Percentiles rank a stretch among this genome's conserved stretches.
Conservation (phyloP, 2,888 invertebrate species). For the Yponomeuta malinellus region DNA sequence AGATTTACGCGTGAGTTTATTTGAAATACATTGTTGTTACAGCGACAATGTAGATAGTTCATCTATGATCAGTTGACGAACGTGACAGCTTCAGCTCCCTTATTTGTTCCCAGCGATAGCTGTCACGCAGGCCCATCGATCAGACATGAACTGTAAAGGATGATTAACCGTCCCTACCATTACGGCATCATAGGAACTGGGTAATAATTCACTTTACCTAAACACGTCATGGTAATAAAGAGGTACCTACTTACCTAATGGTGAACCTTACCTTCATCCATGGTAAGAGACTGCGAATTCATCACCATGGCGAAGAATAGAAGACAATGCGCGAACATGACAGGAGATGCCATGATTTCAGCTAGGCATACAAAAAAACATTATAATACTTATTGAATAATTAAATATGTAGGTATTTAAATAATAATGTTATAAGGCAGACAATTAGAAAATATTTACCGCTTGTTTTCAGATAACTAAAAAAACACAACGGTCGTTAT, state of each 20-base stretch:
- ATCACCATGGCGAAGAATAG: slow-evolving; percentile 42
- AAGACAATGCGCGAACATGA: slow-evolving; percentile 45
- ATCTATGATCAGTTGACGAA: too few species aligned
- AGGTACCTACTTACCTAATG: background rate
- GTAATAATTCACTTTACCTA: too few species aligned
- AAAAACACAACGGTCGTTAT: slow-evolving; percentile 18
- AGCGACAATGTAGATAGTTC: too few species aligned
- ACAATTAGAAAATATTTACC: slow-evolving; percentile 26
- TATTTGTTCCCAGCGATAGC: too few species aligned
- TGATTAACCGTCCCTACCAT: too few species aligned
- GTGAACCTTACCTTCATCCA: slow-evolving; percentile 65
- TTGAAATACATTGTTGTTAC: too few species aligned
- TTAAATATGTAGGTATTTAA: slow-evolving; percentile 13
- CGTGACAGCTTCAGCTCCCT: too few species aligned
- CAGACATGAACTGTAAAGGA: too few species aligned
- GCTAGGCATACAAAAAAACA: slow-evolving; percentile 23
- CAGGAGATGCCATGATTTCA: slow-evolving; percentile 47
- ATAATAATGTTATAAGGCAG: background rate
- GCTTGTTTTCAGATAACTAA: slow-evolving; percentile 35
- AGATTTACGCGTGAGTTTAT: too few species aligned
- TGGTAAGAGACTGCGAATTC: slow-evolving; percentile 52
- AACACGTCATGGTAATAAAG: background rate
- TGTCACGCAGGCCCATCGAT: too few species aligned
- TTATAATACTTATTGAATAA: too few species aligned
- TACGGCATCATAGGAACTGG: too few species aligned